phyloP scores from a whole-genome alignment of 2,113 vertebrate species.

The Pseudorasbora parva region DNA sequence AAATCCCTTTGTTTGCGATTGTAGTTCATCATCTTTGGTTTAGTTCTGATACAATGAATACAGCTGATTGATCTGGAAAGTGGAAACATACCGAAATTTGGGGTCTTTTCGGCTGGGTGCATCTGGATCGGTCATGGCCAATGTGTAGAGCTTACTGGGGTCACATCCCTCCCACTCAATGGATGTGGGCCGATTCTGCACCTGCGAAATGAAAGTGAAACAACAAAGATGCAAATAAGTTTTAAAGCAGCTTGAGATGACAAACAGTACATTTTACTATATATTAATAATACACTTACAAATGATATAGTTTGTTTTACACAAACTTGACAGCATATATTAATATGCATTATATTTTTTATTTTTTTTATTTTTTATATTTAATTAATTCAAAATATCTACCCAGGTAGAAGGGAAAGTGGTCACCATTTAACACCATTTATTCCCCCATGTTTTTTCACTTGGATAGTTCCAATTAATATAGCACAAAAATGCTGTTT shows the following conservation, averaged over 20 bases:
- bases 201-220: conserved; percentile 73
- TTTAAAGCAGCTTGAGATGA: no score
- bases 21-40: background rate
- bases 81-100: conserved; percentile 82
- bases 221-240: background rate
- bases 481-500: no score
- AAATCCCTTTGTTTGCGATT: background rate
- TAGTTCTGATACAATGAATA: background rate
- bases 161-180: conserved; percentile 89
- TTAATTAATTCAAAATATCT: no score
- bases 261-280: background rate
- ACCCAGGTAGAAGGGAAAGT: no score
- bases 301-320: no score
- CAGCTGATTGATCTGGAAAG: background rate
- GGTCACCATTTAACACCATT: no score
- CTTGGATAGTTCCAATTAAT: background rate
- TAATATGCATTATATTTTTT: background rate
- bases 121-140: conserved; percentile 92
- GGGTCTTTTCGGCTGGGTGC: conserved; percentile 92
- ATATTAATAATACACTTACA: no score
- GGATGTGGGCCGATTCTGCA: conserved; percentile 84
- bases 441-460: no score
- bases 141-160: conserved; percentile 86
- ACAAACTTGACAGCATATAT: background rate
- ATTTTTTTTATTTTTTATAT: background rate